phyloP scores from a whole-genome alignment of 2,113 vertebrate species.

The Tetrao urogallus region DNA sequence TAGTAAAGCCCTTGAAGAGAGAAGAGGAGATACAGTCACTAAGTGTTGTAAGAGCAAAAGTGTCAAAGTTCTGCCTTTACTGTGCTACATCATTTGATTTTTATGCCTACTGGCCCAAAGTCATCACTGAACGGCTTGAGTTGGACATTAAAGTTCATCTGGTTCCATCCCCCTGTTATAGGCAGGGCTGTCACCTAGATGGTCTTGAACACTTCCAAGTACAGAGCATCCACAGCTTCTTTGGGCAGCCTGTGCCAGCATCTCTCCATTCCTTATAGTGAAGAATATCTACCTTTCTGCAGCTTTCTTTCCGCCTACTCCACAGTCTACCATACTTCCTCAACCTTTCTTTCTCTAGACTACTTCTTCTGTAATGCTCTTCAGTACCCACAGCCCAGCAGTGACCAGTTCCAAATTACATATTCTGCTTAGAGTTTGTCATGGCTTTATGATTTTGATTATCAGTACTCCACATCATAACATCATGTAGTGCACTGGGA shows the following conservation, averaged over 20 bases:
- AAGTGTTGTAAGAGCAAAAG: neutral
- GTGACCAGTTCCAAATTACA: neutral
- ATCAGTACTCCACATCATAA: too few species aligned
- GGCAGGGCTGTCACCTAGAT: neutral
- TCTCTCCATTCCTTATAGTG: neutral
- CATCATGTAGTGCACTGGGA: too few species aligned
- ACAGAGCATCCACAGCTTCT: neutral
- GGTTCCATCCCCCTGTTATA: neutral
- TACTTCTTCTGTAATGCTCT: rapidly evolving
- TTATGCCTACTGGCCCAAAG: neutral
- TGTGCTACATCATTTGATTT: neutral
- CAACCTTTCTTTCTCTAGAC: neutral
- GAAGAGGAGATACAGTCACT: rapidly evolving
- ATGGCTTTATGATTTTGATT: too few species aligned
- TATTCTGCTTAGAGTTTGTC: neutral
- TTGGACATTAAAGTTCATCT: neutral
- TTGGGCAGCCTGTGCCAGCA: neutral
- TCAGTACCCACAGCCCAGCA: neutral
- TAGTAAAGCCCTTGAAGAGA: neutral
- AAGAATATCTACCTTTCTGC: neutral
- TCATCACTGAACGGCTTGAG: neutral
- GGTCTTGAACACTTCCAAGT: neutral
- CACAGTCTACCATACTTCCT: neutral
- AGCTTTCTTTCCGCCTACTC: neutral
- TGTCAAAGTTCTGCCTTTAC: neutral